phyloP scores from a whole-genome alignment of 2,113 vertebrate species.

The Edolisoma coerulescens region DNA sequence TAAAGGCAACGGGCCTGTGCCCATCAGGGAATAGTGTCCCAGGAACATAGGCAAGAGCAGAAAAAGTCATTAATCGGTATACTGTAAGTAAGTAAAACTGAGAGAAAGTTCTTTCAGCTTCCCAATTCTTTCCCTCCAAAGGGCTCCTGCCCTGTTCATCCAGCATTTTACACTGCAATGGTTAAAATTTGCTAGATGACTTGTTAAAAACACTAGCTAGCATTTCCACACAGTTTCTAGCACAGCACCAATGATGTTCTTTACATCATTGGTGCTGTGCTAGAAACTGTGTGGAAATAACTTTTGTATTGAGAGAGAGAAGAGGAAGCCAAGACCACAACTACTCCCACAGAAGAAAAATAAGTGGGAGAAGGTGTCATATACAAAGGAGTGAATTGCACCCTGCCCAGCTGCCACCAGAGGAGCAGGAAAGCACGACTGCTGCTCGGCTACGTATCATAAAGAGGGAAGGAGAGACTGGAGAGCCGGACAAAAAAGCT shows the following conservation, averaged over 20 bases:
- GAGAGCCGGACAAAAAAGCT: not conserved
- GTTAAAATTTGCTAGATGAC: not conserved
- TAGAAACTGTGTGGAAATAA: not conserved
- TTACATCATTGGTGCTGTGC: too few species aligned
- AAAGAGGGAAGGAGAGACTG: not conserved
- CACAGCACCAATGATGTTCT: not conserved
- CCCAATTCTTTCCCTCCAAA: not conserved
- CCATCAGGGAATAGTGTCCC: not conserved
- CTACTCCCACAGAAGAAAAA: not conserved
- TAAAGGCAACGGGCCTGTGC: not conserved
- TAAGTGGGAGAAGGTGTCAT: not conserved
- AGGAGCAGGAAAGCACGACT: not conserved
- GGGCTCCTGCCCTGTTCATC: not conserved
- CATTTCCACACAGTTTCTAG: not conserved
- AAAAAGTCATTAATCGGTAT: not conserved
- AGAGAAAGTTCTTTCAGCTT: not conserved
- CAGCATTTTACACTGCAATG: not conserved
- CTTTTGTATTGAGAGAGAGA: not conserved
- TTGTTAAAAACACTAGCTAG: not conserved
- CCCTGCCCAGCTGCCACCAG: not conserved
- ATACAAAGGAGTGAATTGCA: not conserved
- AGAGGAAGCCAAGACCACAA: not conserved
- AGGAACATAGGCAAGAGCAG: not conserved
- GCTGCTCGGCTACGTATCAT: accelerated
- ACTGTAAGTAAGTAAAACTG: not conserved